Percentiles rank a stretch among this genome's conserved stretches.
These are phyloP conservation scores for Natrix natrix DNA, from an alignment of 2,797 vertebrate genomes.

Conservation along the genomic window DNA sequence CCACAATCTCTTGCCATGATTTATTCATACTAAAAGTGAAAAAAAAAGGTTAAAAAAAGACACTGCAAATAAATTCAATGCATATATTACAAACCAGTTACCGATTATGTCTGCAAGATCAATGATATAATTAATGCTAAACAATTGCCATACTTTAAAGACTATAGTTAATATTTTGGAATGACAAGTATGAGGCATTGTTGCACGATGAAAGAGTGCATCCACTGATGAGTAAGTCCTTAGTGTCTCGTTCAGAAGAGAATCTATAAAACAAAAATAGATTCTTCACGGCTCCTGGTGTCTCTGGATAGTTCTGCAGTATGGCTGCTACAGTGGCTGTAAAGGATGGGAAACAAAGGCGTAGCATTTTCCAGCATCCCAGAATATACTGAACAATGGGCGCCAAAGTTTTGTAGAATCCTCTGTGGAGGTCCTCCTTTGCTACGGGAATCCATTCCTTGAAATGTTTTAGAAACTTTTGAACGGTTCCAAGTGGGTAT, in stretches of 20 bases:
- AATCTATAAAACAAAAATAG: neutral
- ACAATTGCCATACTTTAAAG: conserved; percentile 50
- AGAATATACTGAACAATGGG: neutral
- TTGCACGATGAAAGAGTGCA: neutral
- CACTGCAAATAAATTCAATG: conserved; percentile 63
- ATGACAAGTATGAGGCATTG: neutral
- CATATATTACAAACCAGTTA: conserved; percentile 54
- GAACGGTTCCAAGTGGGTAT: neutral
- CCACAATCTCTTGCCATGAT: conserved; percentile 72
- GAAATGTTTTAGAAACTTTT: neutral
- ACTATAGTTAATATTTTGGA: conserved; percentile 29
- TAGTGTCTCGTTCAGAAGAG: neutral
- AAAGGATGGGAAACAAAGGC: neutral
- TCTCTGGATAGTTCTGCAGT: neutral
- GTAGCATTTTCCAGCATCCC: neutral
- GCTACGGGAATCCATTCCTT: neutral
- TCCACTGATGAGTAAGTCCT: neutral
- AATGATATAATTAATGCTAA: conserved; percentile 53
- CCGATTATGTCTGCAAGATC: conserved; percentile 65
- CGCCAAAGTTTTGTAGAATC: neutral
- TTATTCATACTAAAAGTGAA: conserved; percentile 67
- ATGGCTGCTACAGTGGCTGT: neutral
- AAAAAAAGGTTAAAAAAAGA: conserved; percentile 66
- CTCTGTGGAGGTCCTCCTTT: neutral
- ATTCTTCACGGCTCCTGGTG: neutral